Conservation (phyloP, 2,113 vertebrate genomes). For the Gnathonemus echidnorhynchus region DNA sequence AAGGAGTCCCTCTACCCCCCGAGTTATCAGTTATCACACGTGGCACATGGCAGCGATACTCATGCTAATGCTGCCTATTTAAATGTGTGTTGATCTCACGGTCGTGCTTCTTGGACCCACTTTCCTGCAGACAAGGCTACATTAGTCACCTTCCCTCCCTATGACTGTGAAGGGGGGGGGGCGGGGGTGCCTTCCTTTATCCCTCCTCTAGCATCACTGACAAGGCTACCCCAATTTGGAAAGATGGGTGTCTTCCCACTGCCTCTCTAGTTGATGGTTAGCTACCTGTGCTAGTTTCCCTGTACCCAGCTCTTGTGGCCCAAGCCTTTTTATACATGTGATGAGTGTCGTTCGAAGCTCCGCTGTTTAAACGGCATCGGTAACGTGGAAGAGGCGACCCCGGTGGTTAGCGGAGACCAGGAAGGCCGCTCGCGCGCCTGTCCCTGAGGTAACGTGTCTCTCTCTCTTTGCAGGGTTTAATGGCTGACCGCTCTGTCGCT, state of each 20-base stretch:
- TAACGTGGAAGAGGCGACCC: background rate
- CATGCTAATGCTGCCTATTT: background rate
- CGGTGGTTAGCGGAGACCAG: background rate
- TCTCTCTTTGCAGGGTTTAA: slow-evolving; percentile 24
- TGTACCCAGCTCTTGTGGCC: background rate
- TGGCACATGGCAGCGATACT: background rate
- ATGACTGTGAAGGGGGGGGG: background rate
- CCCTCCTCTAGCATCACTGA: background rate
- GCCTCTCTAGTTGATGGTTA: background rate
- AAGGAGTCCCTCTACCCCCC: background rate
- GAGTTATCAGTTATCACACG: background rate
- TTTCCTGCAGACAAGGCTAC: background rate
- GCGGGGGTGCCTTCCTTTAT: background rate
- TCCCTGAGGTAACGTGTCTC: slow-evolving; percentile 12
- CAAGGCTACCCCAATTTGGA: background rate
- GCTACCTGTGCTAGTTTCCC: background rate
- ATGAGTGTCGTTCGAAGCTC: background rate
- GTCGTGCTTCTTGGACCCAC: background rate
- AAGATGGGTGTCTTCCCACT: background rate
- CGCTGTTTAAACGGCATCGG: background rate
- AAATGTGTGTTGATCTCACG: background rate
- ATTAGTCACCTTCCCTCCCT: background rate
- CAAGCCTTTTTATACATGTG: background rate
- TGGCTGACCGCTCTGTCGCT: slow-evolving; percentile 20
- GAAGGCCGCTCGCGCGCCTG: background rate